Conservation (phyloP, 2,888 invertebrate species). For the Neocrepidodera transversa region DNA sequence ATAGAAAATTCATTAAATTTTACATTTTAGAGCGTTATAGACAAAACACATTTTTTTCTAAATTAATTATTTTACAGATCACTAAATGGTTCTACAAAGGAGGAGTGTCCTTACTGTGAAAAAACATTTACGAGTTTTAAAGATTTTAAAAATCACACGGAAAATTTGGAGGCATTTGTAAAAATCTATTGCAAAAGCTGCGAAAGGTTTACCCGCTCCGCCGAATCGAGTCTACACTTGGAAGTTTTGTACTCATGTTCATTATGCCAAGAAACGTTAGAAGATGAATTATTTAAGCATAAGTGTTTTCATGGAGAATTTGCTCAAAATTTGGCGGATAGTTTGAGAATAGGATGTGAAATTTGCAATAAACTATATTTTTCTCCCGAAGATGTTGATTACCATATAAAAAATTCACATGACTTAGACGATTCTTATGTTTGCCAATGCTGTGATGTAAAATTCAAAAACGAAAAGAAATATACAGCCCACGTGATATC, state of each 20-base stretch:
- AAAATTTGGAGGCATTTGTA: constrained; percentile 37
- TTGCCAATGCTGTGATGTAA: constrained; percentile 34
- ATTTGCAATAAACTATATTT: constrained; percentile 36
- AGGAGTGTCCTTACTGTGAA: constrained; percentile 40
- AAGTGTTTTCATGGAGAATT: constrained; percentile 32
- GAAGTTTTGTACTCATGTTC: constrained; percentile 37
- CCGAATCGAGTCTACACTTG: constrained; percentile 31
- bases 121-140: constrained; percentile 23
- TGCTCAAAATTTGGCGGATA: constrained; percentile 26
- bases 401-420: constrained; percentile 33
- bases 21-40: too few relatives aligned
- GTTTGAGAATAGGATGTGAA: constrained; percentile 27
- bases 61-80: constrained; percentile 20
- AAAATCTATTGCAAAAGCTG: constrained; percentile 38
- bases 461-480: neutral
- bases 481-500: neutral
- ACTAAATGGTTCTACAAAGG: constrained; percentile 13
- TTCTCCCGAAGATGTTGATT: constrained; percentile 23
- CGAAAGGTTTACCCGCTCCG: constrained; percentile 29
- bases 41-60: neutral
- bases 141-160: constrained; percentile 27
- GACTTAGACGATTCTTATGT: neutral
- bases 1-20: too few relatives aligned
- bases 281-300: constrained; percentile 25
- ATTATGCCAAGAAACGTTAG: constrained; percentile 34